Percentiles rank a stretch among this genome's conserved stretches.
phyloP scores from a whole-genome alignment of 2,888 invertebrate species.

The Uloborus plumipes region DNA sequence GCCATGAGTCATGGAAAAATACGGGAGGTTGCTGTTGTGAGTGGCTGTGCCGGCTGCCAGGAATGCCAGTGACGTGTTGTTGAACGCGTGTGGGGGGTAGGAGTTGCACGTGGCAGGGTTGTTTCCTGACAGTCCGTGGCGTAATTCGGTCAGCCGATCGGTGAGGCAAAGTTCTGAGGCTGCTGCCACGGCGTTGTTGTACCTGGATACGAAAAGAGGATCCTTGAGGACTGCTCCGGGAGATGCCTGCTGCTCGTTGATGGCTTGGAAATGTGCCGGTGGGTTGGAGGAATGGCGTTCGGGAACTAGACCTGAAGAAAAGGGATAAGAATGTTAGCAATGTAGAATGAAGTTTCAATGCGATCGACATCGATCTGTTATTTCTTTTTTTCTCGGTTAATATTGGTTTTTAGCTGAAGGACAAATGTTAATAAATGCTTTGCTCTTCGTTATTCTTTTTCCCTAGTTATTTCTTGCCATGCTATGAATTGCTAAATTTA shows the following conservation, averaged over 20 bases:
- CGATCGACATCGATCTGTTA: too few relatives aligned
- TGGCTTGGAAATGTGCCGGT: conserved; percentile 8
- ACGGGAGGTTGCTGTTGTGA: conserved; percentile 34
- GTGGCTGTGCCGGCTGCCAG: conserved; percentile 16
- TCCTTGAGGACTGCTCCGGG: conserved; percentile 53
- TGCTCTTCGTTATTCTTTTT: too few relatives aligned
- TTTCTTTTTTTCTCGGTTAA: too few relatives aligned
- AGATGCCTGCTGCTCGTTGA: conserved; percentile 55
- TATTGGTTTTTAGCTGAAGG: too few relatives aligned
- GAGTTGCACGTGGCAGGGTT: conserved; percentile 23
- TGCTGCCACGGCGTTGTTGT: conserved; percentile 58
- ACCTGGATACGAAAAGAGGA: conserved; percentile 43
- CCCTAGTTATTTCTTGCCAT: too few relatives aligned
- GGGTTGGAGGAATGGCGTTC: conserved; percentile 41
- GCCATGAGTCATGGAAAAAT: conserved; percentile 61
- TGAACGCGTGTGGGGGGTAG: conserved; percentile 25
- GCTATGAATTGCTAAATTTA: too few relatives aligned
- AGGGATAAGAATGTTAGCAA: not conserved
- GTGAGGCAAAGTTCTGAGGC: conserved; percentile 62
- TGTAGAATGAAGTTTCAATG: too few relatives aligned
- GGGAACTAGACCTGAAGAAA: conserved; percentile 27
- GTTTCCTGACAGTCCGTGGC: conserved; percentile 56
- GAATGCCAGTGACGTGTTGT: conserved; percentile 47
- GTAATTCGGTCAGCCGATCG: conserved; percentile 62
- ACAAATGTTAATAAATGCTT: too few relatives aligned